Evolutionary conservation across 2,797 vertebrate genomes (phyloP), one percentile per base, ranked within the genome.

Genomic region (Hoplostethus atlanticus): DNA sequence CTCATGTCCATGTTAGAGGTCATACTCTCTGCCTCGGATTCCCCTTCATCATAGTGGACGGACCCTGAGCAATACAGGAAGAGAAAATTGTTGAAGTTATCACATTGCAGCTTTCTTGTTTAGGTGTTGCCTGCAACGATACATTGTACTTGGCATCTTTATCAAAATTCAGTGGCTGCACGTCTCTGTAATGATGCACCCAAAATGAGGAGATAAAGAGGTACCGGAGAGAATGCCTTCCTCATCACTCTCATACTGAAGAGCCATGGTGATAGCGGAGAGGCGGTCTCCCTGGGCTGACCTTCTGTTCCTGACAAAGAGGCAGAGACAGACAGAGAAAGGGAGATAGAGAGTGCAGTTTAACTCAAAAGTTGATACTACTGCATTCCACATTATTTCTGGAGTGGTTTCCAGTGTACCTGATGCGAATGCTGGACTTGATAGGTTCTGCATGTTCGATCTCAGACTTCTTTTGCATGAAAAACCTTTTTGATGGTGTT

Each of bases 401-500:
- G 11, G 1, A 21, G 38, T 2, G 48, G 16, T 44, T 17, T 31
- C 5, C 5, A 42, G 16, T 44, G 54, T 94, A 99, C 98, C 97
- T 97, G 83, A 97, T 97, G 68, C 98, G 96, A 73, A 99, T 96
- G 90, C 97, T 98, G 89, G 97, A 97, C 82, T 99, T 99, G 81
- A 97, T 90, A 57, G 97, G 95, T 83, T 99, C 98, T 36, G 96
- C 95, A 63, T 97, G 97, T 75, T 99, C 98, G 80, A 99, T 95
- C 91, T 99, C 98, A 73, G 96, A 95, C 86, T 96, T 98, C 92
- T 96, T 99, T 90, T 98, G 97, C 64, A 96, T 92, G 94, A 99
- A 99, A 99, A 80, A 99, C 91, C 94, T 98, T 99, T 92, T 99
- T 99, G 84, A 99, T 98, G 6, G 96, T 98, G 94, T 98, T 99